A percentile compares a stretch with the other conserved stretches of the same genome.
Evolutionary conservation across 2,888 invertebrate species (phyloP).

Genomic region (Cheilosia variabilis): DNA sequence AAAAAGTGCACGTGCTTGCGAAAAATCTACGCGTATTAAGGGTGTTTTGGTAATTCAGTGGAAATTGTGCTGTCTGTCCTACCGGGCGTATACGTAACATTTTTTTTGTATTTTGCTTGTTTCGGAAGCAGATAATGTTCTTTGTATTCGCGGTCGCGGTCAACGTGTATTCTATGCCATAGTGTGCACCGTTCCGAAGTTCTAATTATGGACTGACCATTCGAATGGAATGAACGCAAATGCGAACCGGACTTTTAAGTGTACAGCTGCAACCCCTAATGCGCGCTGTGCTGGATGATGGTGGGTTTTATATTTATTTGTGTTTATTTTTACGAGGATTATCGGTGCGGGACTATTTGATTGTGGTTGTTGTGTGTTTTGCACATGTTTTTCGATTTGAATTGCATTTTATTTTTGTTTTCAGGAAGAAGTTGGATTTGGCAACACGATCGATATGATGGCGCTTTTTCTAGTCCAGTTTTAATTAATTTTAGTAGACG

Average conservation of each 20-base stretch:
- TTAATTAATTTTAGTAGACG: too few species aligned
- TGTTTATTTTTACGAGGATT: slow-evolving; percentile 12
- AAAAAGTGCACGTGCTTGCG: slow-evolving; percentile 42
- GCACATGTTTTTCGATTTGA: neutral
- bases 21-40: neutral
- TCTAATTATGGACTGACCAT: slow-evolving; percentile 51
- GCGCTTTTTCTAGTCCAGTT: too few species aligned
- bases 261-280: slow-evolving; percentile 17
- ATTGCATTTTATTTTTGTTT: neutral
- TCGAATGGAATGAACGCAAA: slow-evolving; percentile 36
- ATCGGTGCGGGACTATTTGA: neutral
- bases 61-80: slow-evolving; percentile 2
- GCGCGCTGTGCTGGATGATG: neutral
- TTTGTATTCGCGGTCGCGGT: slow-evolving; percentile 11
- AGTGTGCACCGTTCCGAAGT: slow-evolving; percentile 31
- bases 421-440: too few species aligned
- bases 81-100: slow-evolving; percentile 61
- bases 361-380: neutral
- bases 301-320: neutral
- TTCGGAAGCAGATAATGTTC: neutral
- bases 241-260: neutral
- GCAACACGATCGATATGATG: too few species aligned
- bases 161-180: neutral
- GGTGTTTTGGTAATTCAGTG: neutral
- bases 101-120: slow-evolving; percentile 8